phyloP scores from a whole-genome alignment of 2,113 vertebrate species.

The Sander vitreus region DNA sequence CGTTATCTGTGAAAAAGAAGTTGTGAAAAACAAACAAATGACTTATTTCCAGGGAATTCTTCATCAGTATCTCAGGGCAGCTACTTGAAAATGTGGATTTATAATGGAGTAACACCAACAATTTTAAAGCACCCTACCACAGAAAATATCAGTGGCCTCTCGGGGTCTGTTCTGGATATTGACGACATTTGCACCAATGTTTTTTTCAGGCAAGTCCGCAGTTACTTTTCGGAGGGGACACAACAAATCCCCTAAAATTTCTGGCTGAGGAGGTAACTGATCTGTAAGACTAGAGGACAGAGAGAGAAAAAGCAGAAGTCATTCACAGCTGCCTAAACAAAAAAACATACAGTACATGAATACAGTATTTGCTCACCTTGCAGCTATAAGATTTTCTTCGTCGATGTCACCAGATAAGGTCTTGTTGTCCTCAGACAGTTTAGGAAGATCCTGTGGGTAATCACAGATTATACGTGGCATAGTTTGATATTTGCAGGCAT shows the following conservation, averaged over 20 bases:
- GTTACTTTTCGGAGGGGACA: not conserved
- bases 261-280: constrained; percentile 10
- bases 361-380: constrained; percentile 32
- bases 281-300: constrained; percentile 14
- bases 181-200: not conserved
- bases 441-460: constrained; percentile 35
- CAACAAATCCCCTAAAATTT: not conserved
- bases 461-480: not conserved
- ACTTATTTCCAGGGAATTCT: not conserved
- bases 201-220: not conserved
- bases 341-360: not conserved
- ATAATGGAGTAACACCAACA: not conserved
- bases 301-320: not conserved
- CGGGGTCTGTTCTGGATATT: not conserved
- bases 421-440: constrained; percentile 12
- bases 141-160: not conserved
- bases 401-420: not conserved
- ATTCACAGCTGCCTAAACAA: not conserved
- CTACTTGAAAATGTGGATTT: not conserved
- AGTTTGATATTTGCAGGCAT: not conserved
- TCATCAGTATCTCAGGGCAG: not conserved
- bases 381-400: constrained; percentile 5
- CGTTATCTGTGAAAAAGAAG: constrained; percentile 16
- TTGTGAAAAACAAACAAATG: not conserved
- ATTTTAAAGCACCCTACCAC: constrained; percentile 6